phyloP scores from a whole-genome alignment of 2,113 vertebrate genomes.

The Equus quagga region DNA sequence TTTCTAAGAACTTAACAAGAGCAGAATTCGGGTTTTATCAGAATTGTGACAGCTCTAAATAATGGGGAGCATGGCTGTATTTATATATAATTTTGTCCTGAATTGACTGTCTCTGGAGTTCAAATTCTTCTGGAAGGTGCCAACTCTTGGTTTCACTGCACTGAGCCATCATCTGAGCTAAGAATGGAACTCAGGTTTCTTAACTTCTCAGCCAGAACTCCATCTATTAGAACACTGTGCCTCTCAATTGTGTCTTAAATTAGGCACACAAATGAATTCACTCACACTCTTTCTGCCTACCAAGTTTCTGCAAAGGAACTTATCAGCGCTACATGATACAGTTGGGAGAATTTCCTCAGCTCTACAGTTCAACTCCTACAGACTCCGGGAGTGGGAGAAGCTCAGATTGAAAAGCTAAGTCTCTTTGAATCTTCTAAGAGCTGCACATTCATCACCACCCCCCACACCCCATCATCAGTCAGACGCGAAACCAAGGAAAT shows the following conservation, averaged over 20 bases:
- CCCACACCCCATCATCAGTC: background rate
- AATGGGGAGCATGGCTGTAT: conserved; percentile 49
- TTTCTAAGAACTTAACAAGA: conserved; percentile 82
- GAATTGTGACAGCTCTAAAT: conserved; percentile 64
- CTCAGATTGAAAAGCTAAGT: conserved; percentile 55
- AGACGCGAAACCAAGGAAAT: conserved; percentile 30
- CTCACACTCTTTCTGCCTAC: conserved; percentile 80
- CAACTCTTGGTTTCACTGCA: conserved; percentile 52
- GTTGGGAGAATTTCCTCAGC: conserved; percentile 78
- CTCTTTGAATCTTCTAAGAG: conserved; percentile 60
- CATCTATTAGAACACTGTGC: conserved; percentile 82
- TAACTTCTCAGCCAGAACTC: conserved; percentile 77
- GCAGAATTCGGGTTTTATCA: conserved; percentile 63
- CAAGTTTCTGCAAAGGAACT: conserved; percentile 75
- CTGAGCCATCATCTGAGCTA: conserved; percentile 73
- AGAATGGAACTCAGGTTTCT: conserved; percentile 79
- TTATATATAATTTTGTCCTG: conserved; percentile 72
- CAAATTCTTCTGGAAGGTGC: conserved; percentile 69
- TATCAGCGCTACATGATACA: conserved; percentile 54
- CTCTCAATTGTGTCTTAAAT: conserved; percentile 83
- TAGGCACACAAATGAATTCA: conserved; percentile 82
- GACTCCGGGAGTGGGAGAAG: conserved; percentile 62
- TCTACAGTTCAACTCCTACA: conserved; percentile 71
- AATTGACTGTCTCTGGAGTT: conserved; percentile 76
- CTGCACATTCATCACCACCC: background rate